Evolutionary conservation across 2,888 invertebrate species (phyloP), one percentile per base, ranked within the genome.

Genomic region (Endomychus coccineus): DNA sequence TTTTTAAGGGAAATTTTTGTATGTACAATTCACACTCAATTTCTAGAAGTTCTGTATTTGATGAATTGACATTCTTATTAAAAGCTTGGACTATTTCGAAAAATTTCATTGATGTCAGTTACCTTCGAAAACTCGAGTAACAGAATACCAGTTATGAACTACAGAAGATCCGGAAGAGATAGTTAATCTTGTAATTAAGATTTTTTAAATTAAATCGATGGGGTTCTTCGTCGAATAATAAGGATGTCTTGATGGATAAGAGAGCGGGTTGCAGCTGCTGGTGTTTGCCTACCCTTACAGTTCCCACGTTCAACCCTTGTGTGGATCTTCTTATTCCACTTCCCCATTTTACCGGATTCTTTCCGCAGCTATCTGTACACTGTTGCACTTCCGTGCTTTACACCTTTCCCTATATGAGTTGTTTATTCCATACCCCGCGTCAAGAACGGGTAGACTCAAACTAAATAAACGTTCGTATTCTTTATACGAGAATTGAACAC

Each of bases 251-350:
- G 22, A 30, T 37, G 31, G 36, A 37, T 14, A 31, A 37, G 23
- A 38, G 40, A 46, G 43, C 44, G 43, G 45, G 46, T 38, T 45
- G 51, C 54, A 55, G 54, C 55, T 55, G 55, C 47, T 39, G 40
- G 29, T 38, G 27, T 33, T 38, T 38, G 33, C 38, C 22, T 49
- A 55, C 61, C 62, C 59, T 58, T 61, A 55, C 51, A 54, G 49
- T 56, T 58, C 59, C 61, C 61, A 59, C 59, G 59, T 58, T 59
- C 59, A 59, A 58, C 59, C 61, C 59, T 59, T 58, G 56, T 39
- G 43, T 40, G 43, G 48, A 43, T 46, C 42, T 49, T 49, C 38
- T 33, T 38, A 36, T 36, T 36, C 36, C 21, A 19, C 21, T 33
- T 51, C 57, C 59, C 47, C 53, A 51, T 57, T 58, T 61, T 58